A percentile compares a stretch with the other conserved stretches of the same genome.
Conservation (phyloP, 1,140 invertebrate species). For the Thalassaphorura encarpata region DNA sequence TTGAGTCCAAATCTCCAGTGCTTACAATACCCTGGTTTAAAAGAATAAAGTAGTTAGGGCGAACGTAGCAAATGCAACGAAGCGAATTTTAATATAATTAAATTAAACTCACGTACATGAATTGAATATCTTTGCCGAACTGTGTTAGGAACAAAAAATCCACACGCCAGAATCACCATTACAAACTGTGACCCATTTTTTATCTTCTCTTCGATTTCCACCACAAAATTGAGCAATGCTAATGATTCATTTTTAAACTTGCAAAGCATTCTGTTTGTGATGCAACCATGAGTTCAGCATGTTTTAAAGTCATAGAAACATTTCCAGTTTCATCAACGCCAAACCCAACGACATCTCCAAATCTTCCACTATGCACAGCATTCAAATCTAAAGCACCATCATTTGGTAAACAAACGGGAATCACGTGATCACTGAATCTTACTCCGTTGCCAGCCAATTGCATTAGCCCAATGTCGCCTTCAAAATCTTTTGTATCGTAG, state of each 20-base stretch:
- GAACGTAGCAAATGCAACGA: no score
- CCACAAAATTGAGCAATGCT: constrained; percentile 4
- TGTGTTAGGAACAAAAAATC: neutral
- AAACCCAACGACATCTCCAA: constrained; percentile 3
- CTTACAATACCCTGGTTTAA: no score
- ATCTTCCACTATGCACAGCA: neutral
- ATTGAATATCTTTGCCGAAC: neutral
- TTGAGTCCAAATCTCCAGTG: neutral
- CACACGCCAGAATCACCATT: constrained; percentile 6
- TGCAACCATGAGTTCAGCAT: neutral
- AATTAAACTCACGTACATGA: neutral
- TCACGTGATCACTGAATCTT: neutral
- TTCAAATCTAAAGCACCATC: neutral
- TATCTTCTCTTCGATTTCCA: neutral
- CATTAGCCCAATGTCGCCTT: constrained; percentile 2
- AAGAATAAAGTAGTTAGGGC: no score
- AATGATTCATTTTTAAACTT: neutral
- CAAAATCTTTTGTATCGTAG: neutral
- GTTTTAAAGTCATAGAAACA: neutral
- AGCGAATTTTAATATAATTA: no score
- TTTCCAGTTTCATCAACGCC: neutral
- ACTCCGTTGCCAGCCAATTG: neutral
- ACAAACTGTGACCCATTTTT: neutral
- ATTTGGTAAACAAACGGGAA: neutral
- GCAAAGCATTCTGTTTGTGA: constrained; percentile 2